Evolutionary conservation across 1,140 invertebrate genomes (phyloP).

Genomic region (Listronotus oregonensis): DNA sequence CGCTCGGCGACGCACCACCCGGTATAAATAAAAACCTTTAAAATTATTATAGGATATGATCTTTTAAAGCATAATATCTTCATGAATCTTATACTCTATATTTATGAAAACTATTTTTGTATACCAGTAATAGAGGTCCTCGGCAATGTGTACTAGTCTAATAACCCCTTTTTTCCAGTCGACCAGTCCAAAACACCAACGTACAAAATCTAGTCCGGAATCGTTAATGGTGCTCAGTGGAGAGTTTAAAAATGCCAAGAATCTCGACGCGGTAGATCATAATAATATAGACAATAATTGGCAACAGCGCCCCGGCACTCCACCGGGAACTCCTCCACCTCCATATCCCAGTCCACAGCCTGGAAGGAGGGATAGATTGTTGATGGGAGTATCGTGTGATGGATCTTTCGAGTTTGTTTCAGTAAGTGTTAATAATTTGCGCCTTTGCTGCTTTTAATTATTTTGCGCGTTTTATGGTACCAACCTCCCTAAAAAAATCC

Average conservation of each 20-base stretch:
- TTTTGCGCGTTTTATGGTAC: too few relatives aligned
- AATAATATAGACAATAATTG: slow-evolving; percentile 60
- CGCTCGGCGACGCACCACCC: too few relatives aligned
- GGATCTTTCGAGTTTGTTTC: slow-evolving; percentile 10
- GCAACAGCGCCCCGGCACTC: slow-evolving; percentile 59
- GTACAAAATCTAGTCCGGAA: slow-evolving; percentile 73
- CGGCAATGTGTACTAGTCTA: too few relatives aligned
- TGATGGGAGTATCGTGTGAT: slow-evolving; percentile 13
- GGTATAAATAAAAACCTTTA: too few relatives aligned
- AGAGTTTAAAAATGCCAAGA: slow-evolving; percentile 58
- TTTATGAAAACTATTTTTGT: too few relatives aligned
- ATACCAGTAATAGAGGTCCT: too few relatives aligned
- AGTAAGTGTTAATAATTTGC: not conserved
- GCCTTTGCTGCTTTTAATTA: too few relatives aligned
- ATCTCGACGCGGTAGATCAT: slow-evolving; percentile 46
- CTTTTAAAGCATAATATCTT: too few relatives aligned
- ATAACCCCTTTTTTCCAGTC: slow-evolving; percentile 35
- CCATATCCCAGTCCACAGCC: slow-evolving; percentile 65
- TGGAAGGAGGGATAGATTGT: slow-evolving; percentile 1
- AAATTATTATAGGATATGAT: too few relatives aligned
- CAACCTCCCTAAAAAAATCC: too few relatives aligned
- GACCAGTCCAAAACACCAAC: slow-evolving; percentile 63
- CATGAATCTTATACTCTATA: too few relatives aligned
- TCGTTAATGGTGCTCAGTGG: slow-evolving; percentile 60
- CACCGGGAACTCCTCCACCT: slow-evolving; percentile 85